Percentiles rank a stretch among this genome's conserved stretches.
Evolutionary conservation across 1,140 invertebrate species (phyloP).

Genomic region (Sitophilus oryzae): DNA sequence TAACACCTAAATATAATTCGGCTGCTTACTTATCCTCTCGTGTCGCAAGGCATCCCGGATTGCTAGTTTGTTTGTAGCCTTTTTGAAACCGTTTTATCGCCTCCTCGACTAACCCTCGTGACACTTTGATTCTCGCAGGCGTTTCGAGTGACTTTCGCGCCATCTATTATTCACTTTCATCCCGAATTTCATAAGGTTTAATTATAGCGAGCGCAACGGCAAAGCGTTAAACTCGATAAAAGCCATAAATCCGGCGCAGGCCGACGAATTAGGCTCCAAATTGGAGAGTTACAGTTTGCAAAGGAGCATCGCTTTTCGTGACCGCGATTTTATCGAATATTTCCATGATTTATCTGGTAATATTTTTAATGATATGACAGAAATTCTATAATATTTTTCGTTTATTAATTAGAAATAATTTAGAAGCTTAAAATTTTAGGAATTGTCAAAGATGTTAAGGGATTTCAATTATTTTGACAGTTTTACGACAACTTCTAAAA

Average conservation of each 20-base stretch:
- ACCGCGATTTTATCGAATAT: background rate
- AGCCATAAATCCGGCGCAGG: constrained; percentile 7
- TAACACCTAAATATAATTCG: background rate
- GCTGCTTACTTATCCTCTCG: background rate
- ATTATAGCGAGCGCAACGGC: background rate
- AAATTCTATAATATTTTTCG: too few relatives aligned
- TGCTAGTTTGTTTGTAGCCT: background rate
- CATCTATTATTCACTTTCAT: background rate
- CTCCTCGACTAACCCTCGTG: background rate
- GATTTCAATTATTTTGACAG: too few relatives aligned
- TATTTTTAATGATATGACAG: too few relatives aligned
- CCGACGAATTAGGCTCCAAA: background rate
- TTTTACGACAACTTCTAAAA: too few relatives aligned
- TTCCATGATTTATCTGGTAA: too few relatives aligned
- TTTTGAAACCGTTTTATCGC: background rate
- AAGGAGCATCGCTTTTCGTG: background rate
- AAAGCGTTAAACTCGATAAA: constrained; percentile 16
- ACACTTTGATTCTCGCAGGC: background rate
- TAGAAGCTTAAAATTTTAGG: too few relatives aligned
- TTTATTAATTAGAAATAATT: too few relatives aligned
- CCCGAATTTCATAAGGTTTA: background rate
- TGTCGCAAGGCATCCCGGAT: background rate
- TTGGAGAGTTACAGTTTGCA: background rate
- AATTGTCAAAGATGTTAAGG: too few relatives aligned
- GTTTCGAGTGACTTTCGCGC: background rate